These are phyloP conservation scores for Salvelinus sp. DNA, from an alignment of 2,113 vertebrate genomes.

Conservation along the genomic window DNA sequence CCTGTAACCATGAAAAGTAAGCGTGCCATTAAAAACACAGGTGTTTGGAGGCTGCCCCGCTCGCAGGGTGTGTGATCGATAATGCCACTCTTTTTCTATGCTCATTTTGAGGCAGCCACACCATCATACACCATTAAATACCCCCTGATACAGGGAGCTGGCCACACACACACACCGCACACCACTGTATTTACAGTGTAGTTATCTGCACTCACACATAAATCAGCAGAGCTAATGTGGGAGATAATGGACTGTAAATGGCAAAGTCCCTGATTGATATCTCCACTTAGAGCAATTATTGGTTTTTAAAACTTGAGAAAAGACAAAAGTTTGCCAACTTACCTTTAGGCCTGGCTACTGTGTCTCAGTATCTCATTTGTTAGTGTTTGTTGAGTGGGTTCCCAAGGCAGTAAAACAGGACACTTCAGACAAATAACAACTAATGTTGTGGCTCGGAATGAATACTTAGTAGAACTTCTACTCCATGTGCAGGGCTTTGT, in stretches of 20 bases:
- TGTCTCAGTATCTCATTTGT: constrained; percentile 63
- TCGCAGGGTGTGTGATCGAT: constrained; percentile 66
- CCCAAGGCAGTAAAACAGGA: constrained; percentile 65
- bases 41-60: constrained; percentile 66
- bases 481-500: constrained; percentile 47
- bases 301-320: constrained; percentile 67
- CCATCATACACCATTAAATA: constrained; percentile 72
- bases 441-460: constrained; percentile 62
- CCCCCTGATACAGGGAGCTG: constrained; percentile 53
- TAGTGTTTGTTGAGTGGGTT: constrained; percentile 65
- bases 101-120: constrained; percentile 64
- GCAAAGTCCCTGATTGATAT: constrained; percentile 73
- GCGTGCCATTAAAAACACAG: constrained; percentile 75
- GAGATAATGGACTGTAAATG: constrained; percentile 77
- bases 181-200: constrained; percentile 59
- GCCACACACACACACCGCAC: constrained; percentile 9
- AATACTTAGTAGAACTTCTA: constrained; percentile 58
- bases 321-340: constrained; percentile 63
- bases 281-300: constrained; percentile 74
- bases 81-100: constrained; percentile 72
- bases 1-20: constrained; percentile 72
- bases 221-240: constrained; percentile 71
- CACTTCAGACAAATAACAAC: constrained; percentile 67
- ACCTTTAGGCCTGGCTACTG: constrained; percentile 39
- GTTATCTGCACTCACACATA: constrained; percentile 64